Conservation (phyloP, 2,888 invertebrate species). For the Tipula unca region DNA sequence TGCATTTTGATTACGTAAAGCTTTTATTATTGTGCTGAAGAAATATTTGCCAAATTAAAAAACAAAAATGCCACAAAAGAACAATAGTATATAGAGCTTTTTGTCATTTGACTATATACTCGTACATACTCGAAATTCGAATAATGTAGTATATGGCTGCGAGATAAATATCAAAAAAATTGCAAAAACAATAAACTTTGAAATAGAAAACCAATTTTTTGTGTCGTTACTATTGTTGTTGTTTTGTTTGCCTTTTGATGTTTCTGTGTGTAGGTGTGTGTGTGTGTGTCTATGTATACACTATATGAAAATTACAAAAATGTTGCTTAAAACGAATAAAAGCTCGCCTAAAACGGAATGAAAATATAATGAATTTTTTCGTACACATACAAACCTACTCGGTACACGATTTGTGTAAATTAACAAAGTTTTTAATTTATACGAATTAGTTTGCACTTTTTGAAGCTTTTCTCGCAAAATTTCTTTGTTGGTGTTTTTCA, state of each 20-base stretch:
- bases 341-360: background rate
- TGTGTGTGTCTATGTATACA: background rate
- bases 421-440: background rate
- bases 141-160: background rate
- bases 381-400: background rate
- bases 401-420: background rate
- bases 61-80: background rate
- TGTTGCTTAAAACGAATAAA: background rate
- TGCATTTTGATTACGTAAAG: background rate
- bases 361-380: background rate
- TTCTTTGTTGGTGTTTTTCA: background rate
- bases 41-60: background rate
- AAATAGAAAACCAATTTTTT: background rate
- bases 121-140: background rate
- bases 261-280: background rate
- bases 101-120: background rate
- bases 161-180: background rate
- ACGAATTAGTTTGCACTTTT: background rate
- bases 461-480: background rate
- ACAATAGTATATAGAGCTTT: background rate
- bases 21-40: background rate
- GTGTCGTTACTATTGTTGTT: background rate
- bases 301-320: background rate
- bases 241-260: background rate
- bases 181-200: background rate